These are phyloP conservation scores for Nerophis lumbriciformis DNA, from an alignment of 2,113 vertebrate genomes.

Conservation along the genomic window DNA sequence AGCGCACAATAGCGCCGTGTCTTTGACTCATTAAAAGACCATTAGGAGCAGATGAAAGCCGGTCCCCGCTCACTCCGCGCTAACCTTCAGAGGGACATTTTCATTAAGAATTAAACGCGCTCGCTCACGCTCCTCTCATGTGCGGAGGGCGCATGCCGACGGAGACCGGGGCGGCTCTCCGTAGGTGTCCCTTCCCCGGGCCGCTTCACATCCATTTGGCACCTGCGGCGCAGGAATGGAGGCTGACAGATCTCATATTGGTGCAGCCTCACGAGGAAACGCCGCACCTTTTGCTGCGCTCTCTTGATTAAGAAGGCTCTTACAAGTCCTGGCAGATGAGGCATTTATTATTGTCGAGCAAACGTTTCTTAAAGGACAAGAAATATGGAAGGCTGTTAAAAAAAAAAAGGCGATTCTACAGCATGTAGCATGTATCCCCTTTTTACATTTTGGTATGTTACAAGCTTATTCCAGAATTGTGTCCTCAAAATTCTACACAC, in stretches of 20 bases:
- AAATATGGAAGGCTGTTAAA: slow-evolving; percentile 34
- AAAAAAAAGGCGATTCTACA: slow-evolving; percentile 11
- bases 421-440: slow-evolving; percentile 1
- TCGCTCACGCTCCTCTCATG: slow-evolving; percentile 33
- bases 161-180: slow-evolving; percentile 46
- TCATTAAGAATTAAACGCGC: slow-evolving; percentile 61
- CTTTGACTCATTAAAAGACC: slow-evolving; percentile 66
- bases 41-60: slow-evolving; percentile 58
- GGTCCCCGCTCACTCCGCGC: slow-evolving; percentile 32
- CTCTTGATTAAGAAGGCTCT: slow-evolving; percentile 38
- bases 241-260: slow-evolving; percentile 56
- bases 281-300: slow-evolving; percentile 33
- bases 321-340: slow-evolving; percentile 17
- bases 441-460: too few species aligned
- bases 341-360: slow-evolving; percentile 33
- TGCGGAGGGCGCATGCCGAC: slow-evolving; percentile 19
- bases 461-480: too few species aligned
- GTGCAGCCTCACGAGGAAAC: slow-evolving; percentile 16
- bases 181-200: slow-evolving; percentile 50
- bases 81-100: slow-evolving; percentile 63
- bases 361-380: slow-evolving; percentile 38
- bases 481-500: too few species aligned
- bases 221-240: slow-evolving; percentile 28
- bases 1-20: slow-evolving; percentile 18
- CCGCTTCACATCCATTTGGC: slow-evolving; percentile 64